Base-by-base conservation (phyloP, 2,888 invertebrate species). In the Melangyna quadrimaculata region DNA sequence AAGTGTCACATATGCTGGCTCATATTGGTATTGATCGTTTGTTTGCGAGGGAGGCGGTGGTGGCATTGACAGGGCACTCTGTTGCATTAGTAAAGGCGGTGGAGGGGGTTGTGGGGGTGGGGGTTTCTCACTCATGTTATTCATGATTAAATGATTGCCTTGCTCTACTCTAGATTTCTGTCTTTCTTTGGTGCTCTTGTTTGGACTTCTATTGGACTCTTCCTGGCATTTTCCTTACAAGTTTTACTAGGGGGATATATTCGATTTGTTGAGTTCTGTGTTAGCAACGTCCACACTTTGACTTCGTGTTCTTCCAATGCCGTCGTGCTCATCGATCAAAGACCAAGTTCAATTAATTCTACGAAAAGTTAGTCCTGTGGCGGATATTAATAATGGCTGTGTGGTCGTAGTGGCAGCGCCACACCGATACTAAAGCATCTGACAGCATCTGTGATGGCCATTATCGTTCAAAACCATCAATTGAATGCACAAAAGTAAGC, bases 11-110 rank as follows among this genome's bases (percentile, higher is more conserved):
- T 80, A 77, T 73, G 72, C 78, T 63, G 77, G 53, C 59, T 84
- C 84, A 37, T 77, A 84, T 84, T 80, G 84, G 72, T 84, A 84
- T 80, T 75, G 84, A 77, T 84, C 80, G 48, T 53, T 69, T n/a
- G 45, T 48, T 72, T 57, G 57, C 53, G 70, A 57, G 43, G 71
- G 67, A 32, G 75, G 45, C 1, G 80, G 57, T 24, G 84, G 57
- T 32, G 80, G 67, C 40, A 72, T 19, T 17, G 74, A 32, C 10
- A 77, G 51, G 6, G 72, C 69, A 19, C 51, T 51, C 10, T 80
- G 80, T 17, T 75, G 80, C 72, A 84, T 75, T 22, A 84, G 32
- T 55, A 80, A 65, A 8, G 80, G 84, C 1, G 84, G 79, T 22
- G 84, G 84, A 2, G 79, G 84, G 35, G 80, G 84, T 24, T 84